Evolutionary conservation across 2,797 vertebrate genomes (phyloP).

Genomic region (Hozukius guyotensis): DNA sequence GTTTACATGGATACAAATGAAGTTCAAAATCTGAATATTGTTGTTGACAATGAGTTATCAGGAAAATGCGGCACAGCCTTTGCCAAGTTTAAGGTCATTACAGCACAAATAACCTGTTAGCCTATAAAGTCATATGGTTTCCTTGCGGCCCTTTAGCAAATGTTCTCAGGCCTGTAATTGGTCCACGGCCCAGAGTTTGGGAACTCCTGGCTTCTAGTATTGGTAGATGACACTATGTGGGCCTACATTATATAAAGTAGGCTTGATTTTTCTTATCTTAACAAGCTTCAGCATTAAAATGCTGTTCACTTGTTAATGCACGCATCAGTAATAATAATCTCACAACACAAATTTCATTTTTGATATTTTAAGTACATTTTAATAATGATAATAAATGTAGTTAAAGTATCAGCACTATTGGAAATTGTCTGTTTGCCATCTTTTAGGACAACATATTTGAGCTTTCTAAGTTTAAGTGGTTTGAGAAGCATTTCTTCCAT

Average conservation of each 20-base stretch:
- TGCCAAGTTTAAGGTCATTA: neutral
- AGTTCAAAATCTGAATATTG: neutral
- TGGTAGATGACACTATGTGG: neutral
- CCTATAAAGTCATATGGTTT: neutral
- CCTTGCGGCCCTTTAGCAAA: neutral
- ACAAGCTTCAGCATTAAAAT: neutral
- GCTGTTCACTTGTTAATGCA: no score
- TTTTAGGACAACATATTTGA: neutral
- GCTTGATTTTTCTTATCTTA: neutral
- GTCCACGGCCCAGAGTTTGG: neutral
- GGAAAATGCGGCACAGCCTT: neutral
- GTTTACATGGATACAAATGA: neutral
- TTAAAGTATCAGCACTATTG: neutral
- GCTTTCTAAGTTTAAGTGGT: neutral
- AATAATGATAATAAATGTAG: neutral
- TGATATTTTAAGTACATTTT: neutral
- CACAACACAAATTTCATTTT: neutral
- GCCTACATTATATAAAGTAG: neutral
- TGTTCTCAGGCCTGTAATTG: neutral
- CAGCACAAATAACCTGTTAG: neutral
- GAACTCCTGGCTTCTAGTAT: neutral
- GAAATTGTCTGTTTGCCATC: neutral
- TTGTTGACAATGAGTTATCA: neutral
- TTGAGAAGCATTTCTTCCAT: neutral
- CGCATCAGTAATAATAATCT: neutral